A percentile compares a stretch with the other conserved stretches of the same genome.
Evolutionary conservation across 2,888 invertebrate genomes (phyloP).

Genomic region (Hylaea fasciaria): DNA sequence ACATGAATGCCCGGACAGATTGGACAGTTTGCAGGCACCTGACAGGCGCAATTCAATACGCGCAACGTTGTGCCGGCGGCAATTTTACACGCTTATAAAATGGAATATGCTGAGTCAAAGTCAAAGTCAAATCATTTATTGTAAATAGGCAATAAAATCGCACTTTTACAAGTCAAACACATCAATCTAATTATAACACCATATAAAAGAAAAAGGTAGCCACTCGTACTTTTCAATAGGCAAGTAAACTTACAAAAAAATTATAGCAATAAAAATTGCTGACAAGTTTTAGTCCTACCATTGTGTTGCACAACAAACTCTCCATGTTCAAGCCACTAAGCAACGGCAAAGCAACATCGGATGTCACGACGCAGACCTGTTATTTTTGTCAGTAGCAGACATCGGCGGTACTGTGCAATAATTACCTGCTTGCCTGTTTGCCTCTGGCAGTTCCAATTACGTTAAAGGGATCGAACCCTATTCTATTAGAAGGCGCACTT

Average conservation of each 20-base stretch:
- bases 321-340: constrained; percentile 5
- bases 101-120: no score
- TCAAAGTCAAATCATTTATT: no score
- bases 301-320: not conserved
- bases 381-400: constrained; percentile 66
- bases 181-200: no score
- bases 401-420: constrained; percentile 66
- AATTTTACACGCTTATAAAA: no score
- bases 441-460: constrained; percentile 81
- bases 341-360: constrained; percentile 53
- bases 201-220: no score
- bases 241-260: no score
- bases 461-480: constrained; percentile 70
- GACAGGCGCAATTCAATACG: not conserved
- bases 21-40: not conserved
- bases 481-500: constrained; percentile 66
- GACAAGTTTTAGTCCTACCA: not conserved
- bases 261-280: no score
- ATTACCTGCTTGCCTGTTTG: constrained; percentile 76
- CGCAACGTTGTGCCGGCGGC: not conserved
- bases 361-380: constrained; percentile 64
- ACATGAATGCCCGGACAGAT: not conserved
- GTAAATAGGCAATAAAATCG: no score
- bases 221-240: no score
- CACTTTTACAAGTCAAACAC: no score